Evolutionary conservation across 2,797 vertebrate genomes (phyloP).

Genomic region (Sarcoramphus papa): DNA sequence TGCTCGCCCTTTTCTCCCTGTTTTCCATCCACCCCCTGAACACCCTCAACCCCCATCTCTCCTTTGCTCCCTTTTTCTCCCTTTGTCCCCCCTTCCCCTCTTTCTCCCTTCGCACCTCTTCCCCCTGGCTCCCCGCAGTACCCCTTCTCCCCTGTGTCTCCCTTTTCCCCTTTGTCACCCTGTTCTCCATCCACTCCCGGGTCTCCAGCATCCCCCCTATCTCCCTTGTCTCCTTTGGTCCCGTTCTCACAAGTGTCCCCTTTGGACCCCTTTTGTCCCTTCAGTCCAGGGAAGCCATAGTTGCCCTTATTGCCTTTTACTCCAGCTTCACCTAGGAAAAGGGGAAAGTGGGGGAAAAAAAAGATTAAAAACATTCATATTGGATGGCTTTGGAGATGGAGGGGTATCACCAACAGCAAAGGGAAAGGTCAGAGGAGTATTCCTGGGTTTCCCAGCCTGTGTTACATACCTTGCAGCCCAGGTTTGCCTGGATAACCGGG

Average conservation of each 20-base stretch:
- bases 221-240: constrained; percentile 88
- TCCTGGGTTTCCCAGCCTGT: background rate
- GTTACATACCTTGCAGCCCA: constrained; percentile 84
- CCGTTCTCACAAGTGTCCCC: constrained; percentile 86
- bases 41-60: constrained; percentile 79
- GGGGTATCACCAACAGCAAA: background rate
- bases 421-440: background rate
- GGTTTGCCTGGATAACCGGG: constrained; percentile 86
- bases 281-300: constrained; percentile 78
- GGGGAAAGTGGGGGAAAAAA: background rate
- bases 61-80: constrained; percentile 87
- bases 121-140: constrained; percentile 82
- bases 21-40: constrained; percentile 77
- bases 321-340: constrained; percentile 83
- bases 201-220: constrained; percentile 79
- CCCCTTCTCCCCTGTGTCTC: constrained; percentile 87
- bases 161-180: constrained; percentile 83
- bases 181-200: constrained; percentile 74
- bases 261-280: constrained; percentile 84
- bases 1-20: constrained; percentile 81
- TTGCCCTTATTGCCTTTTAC: constrained; percentile 87
- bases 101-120: constrained; percentile 82
- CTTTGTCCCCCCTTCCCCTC: constrained; percentile 79
- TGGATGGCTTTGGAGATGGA: background rate
- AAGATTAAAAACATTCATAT: background rate